Conservation (phyloP, 1,140 invertebrate genomes). For the Cotesia vestalis region DNA sequence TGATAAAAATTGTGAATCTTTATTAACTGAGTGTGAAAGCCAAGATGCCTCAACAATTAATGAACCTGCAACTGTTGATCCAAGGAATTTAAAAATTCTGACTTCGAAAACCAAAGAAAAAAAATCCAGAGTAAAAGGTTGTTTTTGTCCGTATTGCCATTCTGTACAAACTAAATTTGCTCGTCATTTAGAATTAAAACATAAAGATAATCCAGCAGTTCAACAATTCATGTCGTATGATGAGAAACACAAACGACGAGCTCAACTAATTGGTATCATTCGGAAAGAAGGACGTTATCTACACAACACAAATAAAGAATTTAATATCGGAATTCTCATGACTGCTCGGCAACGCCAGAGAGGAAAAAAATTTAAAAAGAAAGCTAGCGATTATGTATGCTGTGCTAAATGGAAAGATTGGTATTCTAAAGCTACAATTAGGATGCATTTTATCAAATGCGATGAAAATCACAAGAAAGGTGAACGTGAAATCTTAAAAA, state of each 20-base stretch:
- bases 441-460: not conserved
- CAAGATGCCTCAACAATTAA: not conserved
- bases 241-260: not conserved
- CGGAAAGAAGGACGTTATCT: conserved; percentile 18
- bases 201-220: conserved; percentile 11
- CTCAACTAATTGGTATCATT: conserved; percentile 9
- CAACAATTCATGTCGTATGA: not conserved
- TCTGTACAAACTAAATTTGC: conserved; percentile 23
- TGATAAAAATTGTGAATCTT: too few species aligned
- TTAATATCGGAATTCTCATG: conserved; percentile 16
- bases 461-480: conserved; percentile 13
- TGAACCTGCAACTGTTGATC: not conserved
- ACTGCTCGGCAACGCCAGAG: conserved; percentile 11
- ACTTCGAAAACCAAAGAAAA: not conserved
- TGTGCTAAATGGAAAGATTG: conserved; percentile 8
- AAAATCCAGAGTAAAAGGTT: conserved; percentile 1
- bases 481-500: not conserved
- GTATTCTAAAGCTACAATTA: not conserved
- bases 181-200: conserved; percentile 9
- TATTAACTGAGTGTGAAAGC: too few species aligned
- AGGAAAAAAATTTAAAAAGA: conserved; percentile 1
- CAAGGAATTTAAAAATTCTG: not conserved
- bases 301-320: conserved; percentile 31
- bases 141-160: conserved; percentile 25
- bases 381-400: not conserved